phyloP scores from a whole-genome alignment of 2,888 invertebrate species.

The Ichneumoninae sp. region DNA sequence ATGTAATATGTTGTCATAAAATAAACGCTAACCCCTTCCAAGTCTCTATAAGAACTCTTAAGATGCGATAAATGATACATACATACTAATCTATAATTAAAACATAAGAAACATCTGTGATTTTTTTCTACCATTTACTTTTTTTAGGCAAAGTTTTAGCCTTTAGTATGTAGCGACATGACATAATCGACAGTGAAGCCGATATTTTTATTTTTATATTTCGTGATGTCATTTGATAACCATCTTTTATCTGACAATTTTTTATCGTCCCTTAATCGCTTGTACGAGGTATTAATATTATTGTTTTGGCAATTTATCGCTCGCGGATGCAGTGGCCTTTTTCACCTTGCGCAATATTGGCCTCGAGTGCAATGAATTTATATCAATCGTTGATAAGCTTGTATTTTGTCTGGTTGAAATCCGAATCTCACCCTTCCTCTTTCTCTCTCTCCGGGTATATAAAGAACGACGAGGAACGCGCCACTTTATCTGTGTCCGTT shows the following conservation, averaged over 20 bases:
- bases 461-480: slow-evolving; percentile 40
- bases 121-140: neutral
- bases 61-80: no score
- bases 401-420: slow-evolving; percentile 67
- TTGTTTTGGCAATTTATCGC: slow-evolving; percentile 45
- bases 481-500: slow-evolving; percentile 64
- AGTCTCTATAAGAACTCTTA: no score
- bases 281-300: slow-evolving; percentile 28
- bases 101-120: neutral
- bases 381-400: slow-evolving; percentile 65
- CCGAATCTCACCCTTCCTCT: slow-evolving; percentile 32
- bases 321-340: slow-evolving; percentile 32
- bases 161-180: neutral
- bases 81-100: neutral
- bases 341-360: slow-evolving; percentile 44
- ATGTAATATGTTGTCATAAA: no score
- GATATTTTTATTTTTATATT: neutral
- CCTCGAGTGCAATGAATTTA: slow-evolving; percentile 54
- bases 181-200: neutral
- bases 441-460: slow-evolving; percentile 9
- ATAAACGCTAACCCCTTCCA: no score
- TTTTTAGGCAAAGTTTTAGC: neutral
- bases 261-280: slow-evolving; percentile 28
- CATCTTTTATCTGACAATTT: slow-evolving; percentile 3
- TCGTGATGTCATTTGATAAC: neutral